Conservation (phyloP, 2,797 vertebrate species). For the Gorsachius magnificus region DNA sequence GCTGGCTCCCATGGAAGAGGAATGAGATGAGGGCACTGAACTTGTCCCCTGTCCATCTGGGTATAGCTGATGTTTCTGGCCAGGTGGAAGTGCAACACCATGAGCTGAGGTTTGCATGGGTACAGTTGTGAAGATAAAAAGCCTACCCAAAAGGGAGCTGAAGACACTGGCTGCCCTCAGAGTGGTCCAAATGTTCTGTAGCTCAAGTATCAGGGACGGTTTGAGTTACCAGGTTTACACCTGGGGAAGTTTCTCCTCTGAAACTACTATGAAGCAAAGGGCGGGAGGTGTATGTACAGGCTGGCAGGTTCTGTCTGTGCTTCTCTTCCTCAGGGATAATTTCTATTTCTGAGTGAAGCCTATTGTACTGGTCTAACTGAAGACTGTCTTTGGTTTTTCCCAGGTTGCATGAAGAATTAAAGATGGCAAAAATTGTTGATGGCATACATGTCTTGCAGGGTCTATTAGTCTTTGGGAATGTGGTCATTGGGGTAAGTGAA, state of each 20-base stretch:
- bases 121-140: neutral
- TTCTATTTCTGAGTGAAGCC: neutral
- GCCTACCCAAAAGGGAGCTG: neutral
- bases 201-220: neutral
- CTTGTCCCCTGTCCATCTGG: neutral
- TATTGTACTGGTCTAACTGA: neutral
- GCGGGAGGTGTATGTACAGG: neutral
- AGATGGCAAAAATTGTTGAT: slow-evolving; percentile 73
- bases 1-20: neutral
- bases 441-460: slow-evolving; percentile 73
- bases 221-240: neutral
- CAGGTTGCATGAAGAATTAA: slow-evolving; percentile 36
- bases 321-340: neutral
- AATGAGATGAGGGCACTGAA: accelerated
- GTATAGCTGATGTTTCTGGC: neutral
- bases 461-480: slow-evolving; percentile 79
- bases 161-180: neutral
- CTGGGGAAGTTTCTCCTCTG: neutral
- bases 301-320: neutral
- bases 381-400: neutral
- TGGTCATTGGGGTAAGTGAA: slow-evolving; percentile 79
- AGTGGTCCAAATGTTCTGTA: neutral
- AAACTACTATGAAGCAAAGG: neutral
- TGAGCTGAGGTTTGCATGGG: neutral
- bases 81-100: neutral